These are phyloP conservation scores for Pantala flavescens DNA, from an alignment of 1,140 invertebrate genomes.

Conservation along the genomic window DNA sequence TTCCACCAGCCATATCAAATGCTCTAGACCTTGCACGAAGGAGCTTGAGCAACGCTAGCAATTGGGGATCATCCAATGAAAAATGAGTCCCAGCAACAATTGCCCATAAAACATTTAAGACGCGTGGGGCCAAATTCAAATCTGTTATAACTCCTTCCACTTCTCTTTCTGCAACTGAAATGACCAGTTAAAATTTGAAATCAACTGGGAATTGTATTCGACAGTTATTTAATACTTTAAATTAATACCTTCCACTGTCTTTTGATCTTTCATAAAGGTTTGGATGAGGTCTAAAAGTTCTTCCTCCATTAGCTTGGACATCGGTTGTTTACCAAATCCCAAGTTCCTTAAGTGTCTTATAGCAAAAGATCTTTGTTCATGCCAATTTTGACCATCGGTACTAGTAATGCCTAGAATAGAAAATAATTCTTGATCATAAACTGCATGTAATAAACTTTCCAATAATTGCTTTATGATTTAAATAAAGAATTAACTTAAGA, in stretches of 20 bases:
- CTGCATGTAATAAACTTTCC: neutral
- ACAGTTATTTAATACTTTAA: too few relatives aligned
- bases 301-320: constrained; percentile 58
- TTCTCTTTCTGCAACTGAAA: neutral
- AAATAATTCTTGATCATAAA: neutral
- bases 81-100: constrained; percentile 53
- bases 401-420: constrained; percentile 54
- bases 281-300: constrained; percentile 41
- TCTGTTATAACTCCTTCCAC: neutral
- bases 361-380: constrained; percentile 60
- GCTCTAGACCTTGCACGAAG: constrained; percentile 30
- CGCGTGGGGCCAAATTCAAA: constrained; percentile 37
- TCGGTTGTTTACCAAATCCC: constrained; percentile 60
- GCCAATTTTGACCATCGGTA: constrained; percentile 63
- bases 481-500: too few relatives aligned
- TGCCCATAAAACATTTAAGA: constrained; percentile 66
- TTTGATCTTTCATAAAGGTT: constrained; percentile 30
- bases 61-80: constrained; percentile 36
- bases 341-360: constrained; percentile 55
- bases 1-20: constrained; percentile 59
- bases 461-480: too few relatives aligned
- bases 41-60: constrained; percentile 48
- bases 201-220: too few relatives aligned
- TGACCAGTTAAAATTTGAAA: neutral
- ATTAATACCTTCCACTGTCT: constrained; percentile 16